Base-by-base conservation (phyloP, 2,797 vertebrate species). In the Myripristis murdjan region DNA sequence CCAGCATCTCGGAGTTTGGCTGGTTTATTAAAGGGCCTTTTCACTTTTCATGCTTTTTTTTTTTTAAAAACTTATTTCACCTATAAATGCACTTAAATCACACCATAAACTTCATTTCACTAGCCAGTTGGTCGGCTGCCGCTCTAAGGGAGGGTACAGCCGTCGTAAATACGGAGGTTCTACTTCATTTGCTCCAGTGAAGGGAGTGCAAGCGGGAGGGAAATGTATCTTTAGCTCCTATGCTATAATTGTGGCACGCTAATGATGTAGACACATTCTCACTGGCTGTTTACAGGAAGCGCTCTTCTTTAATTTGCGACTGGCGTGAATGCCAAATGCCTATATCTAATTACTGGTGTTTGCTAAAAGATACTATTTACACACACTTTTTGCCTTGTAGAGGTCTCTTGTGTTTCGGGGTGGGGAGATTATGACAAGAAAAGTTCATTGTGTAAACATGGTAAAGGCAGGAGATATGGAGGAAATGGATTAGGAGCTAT, bases 211-310 rank as follows among this genome's bases (percentile, higher is more conserved):
- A 78, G 79, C 70, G 23, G 79, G 88, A 85, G 79, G 79, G 73
- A 81, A 83, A 80, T 86, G 79, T 93, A 91, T 92, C 90, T 94
- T 94, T 93, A 92, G 89, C 92, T 93, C 78, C 79, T 63, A 92
- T 90, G 89, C 91, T 92, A 86, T 94, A 94, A 93, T 93, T 94
- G 91, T 91, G 93, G 92, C 84, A 71, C 84, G 66, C 90, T 94
- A 94, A 93, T 91, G 91, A 93, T 92, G 89, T 91, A 91, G 89
- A 93, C 88, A 89, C 89, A 83, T 92, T 92, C 87, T 91, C 85
- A 78, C 90, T 88, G 83, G 89, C 88, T 92, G 91, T 94, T 92
- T 90, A 92, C 91, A 92, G 89, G 90, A 93, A 91, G 85, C 85
- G 75, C 87, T 89, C 87, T 91, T 92, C 87, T 91, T 91, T 91